These are phyloP conservation scores for Bradysia coprophila DNA, from an alignment of 1,140 invertebrate genomes.

Conservation along the genomic window DNA sequence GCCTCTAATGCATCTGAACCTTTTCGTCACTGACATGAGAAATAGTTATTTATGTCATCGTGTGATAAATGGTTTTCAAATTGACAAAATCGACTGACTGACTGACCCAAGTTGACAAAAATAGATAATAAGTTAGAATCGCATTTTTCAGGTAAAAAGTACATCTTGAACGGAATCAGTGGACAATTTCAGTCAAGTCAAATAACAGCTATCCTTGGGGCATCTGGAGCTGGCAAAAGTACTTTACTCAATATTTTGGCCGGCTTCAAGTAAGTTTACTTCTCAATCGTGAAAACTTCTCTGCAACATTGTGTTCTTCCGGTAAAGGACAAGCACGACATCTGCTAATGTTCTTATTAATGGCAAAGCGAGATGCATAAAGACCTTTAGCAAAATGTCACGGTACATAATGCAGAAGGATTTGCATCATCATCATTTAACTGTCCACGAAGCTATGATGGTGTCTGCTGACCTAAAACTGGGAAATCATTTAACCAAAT, in stretches of 20 bases:
- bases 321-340: slow-evolving; percentile 22
- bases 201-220: slow-evolving; percentile 58
- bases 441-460: slow-evolving; percentile 67
- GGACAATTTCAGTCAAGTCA: slow-evolving; percentile 28
- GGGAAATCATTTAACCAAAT: slow-evolving; percentile 35
- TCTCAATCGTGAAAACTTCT: too few species aligned
- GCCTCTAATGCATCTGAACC: too few species aligned
- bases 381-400: slow-evolving; percentile 67
- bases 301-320: too few species aligned
- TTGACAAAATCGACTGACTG: too few species aligned
- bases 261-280: slow-evolving; percentile 54
- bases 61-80: too few species aligned
- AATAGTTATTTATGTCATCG: too few species aligned
- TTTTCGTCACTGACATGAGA: too few species aligned
- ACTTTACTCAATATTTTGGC: slow-evolving; percentile 70
- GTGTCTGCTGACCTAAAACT: slow-evolving; percentile 79
- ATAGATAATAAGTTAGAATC: too few species aligned
- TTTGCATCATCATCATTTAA: slow-evolving; percentile 65
- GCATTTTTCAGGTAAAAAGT: slow-evolving; percentile 10
- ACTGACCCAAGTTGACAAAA: too few species aligned
- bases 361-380: slow-evolving; percentile 48
- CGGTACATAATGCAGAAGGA: slow-evolving; percentile 93
- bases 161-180: slow-evolving; percentile 13
- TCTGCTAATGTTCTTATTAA: slow-evolving; percentile 53
- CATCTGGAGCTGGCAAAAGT: slow-evolving; percentile 80